Percentiles rank a stretch among this genome's conserved stretches.
These are phyloP conservation scores for Meriones unguiculatus DNA, from an alignment of 2,113 vertebrate genomes.

Conservation along the genomic window DNA sequence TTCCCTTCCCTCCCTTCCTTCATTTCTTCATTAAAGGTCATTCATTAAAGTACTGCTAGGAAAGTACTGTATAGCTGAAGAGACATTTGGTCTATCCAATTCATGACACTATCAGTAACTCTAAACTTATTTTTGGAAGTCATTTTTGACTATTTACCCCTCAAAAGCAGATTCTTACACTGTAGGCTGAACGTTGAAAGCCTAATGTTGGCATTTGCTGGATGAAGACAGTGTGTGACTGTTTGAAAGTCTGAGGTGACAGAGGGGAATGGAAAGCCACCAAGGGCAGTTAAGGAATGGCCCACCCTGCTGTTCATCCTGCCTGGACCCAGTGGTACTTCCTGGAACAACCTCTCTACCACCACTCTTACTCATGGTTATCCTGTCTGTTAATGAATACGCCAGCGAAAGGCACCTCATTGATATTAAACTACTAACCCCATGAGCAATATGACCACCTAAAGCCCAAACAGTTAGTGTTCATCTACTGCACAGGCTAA, in stretches of 20 bases:
- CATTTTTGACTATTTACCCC: background rate
- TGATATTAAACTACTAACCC: background rate
- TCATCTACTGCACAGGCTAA: background rate
- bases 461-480: background rate
- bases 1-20: fast-evolving
- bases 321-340: background rate
- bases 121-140: background rate
- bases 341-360: background rate
- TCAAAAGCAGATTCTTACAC: background rate
- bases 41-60: too few relatives aligned
- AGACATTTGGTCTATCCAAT: background rate
- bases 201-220: background rate
- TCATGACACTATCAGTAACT: background rate
- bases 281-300: background rate
- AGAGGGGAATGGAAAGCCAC: background rate
- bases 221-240: background rate
- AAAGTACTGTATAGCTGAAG: background rate
- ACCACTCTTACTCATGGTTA: background rate
- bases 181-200: background rate
- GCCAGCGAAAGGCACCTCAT: background rate
- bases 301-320: background rate
- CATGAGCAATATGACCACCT: background rate
- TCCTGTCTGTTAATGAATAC: conserved; percentile 2
- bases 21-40: too few relatives aligned
- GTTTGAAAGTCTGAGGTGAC: background rate